Base-by-base conservation (phyloP, 2,113 vertebrate genomes). In the Boulengeromyrus knoepffleri region DNA sequence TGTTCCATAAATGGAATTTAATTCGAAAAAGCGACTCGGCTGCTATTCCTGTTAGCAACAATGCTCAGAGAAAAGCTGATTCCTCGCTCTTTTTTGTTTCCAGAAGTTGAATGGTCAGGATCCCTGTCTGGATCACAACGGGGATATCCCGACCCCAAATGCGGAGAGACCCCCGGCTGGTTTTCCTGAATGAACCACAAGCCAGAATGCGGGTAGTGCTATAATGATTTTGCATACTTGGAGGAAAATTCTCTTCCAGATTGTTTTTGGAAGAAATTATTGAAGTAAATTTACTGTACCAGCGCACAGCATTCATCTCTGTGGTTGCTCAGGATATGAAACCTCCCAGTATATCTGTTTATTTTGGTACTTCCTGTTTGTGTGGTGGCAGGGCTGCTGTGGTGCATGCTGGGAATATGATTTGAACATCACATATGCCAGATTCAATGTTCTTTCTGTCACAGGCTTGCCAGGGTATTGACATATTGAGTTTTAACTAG, bases 401-500 rank as follows among this genome's bases (percentile, higher is more conserved):
- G 88, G 89, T 89, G 92, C 91, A 92, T 74, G 13, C 90, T 70
- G 92, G 90, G 91, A 91, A 94, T 91, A 91, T 3, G 90, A 91
- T 94, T 95, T 94, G 94, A 94, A 95, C 94, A 95, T 92, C 93
- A 93, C 93, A 87, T 4, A 74, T n/a, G 49, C 21, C 58, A 89
- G n/a, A 93, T 21, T 70, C 93, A 94, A 94, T 95, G 90, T 62
- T 93, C 94, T 93, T 91, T 88, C 74, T 93, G 96, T 94, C 92
- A 97, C 93, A 94, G 92, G 93, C 94, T 95, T 94, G 95, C 58
- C 92, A 94, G 91, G 95, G 96, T 95, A 96, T 97, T 97, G 97
- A 98, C 97, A 97, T 70, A 70, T 70, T 70, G 97, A 98, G 97
- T 96, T 96, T 97, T 97, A 97, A 97, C 97, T 98, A 98, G 97